Evolutionary conservation across 2,113 vertebrate species (phyloP), one percentile per base, ranked within the genome.

Genomic region (Corynorhinus townsendii): DNA sequence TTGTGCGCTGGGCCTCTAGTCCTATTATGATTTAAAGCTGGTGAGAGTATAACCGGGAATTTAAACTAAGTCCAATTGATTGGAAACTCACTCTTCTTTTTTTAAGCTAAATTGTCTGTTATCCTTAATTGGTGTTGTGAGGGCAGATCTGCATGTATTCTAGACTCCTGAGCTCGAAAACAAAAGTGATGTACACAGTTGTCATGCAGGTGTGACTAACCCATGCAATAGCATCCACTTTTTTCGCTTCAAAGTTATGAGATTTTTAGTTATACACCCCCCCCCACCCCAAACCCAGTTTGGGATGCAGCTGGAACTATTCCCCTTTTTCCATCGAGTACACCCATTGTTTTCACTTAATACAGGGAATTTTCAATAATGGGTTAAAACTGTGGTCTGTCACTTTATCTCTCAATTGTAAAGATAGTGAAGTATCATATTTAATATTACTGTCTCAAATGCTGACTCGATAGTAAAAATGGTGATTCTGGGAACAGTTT

Each of bases 221-320:
- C 14, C 19, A 26, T 45, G 19, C 75, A 71, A 64, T 62, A 88
- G 9, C 2, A 24, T 69, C 24, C 69, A 5, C 54, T 92, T 95
- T 89, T 47, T 92, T 68, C 52, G 69, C 71, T 81, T 83, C 20
- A 15, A 16, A 64, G 30, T 69, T 66, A 82, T 11, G 38, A 69
- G 17, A 80, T 76, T 45, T 83, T 87, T 76, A 35, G 35, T 20
- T 59, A 30, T 49, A 47, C 12, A 2, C 14, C 9, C 4, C 10
- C 0, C 5, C 52, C 38, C 0, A 4, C 52, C 38, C 17, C 7
- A 0, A 26, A 4, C 56, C 24, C 3, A 1, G 2, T 45, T 82
- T 76, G 19, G 11, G 38, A 35, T 56, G 43, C 4, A 64, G 49
- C 68, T 69, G 71, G 56, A 91, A 89, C 15, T 47, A 0, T 26